Percentiles rank a stretch among this genome's conserved stretches.
Conservation (phyloP, 2,113 vertebrate species). For the Genyomyrus donnyi region DNA sequence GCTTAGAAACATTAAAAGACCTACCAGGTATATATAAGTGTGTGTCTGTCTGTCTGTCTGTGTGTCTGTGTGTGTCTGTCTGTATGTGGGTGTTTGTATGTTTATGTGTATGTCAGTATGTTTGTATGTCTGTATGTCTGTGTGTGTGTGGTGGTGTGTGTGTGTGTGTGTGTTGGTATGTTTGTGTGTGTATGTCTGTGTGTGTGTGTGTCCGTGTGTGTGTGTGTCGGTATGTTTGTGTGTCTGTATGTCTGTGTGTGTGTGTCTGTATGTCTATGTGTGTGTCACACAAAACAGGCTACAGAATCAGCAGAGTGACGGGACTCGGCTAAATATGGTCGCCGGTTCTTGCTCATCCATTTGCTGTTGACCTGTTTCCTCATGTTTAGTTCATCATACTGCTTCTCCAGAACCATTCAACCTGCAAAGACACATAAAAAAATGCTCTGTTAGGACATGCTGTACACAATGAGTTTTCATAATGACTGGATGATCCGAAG, state of each 20-base stretch:
- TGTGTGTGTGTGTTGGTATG: too few relatives aligned
- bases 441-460: not conserved
- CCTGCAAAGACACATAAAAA: not conserved
- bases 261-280: not conserved
- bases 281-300: not conserved
- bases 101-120: not conserved
- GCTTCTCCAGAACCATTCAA: not conserved
- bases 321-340: not conserved
- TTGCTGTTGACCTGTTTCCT: not conserved
- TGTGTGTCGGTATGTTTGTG: not conserved
- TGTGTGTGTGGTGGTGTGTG: too few relatives aligned
- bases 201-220: not conserved
- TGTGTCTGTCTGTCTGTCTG: not conserved
- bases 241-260: not conserved
- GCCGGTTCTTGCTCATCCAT: not conserved
- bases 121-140: not conserved
- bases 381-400: not conserved
- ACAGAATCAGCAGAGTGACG: not conserved
- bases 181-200: too few relatives aligned
- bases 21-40: not conserved
- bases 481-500: not conserved
- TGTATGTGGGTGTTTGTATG: not conserved
- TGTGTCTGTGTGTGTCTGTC: not conserved
- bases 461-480: not conserved
- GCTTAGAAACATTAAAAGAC: not conserved